Conservation (phyloP, 2,888 invertebrate species). For the Carpatolechia fugitivella region DNA sequence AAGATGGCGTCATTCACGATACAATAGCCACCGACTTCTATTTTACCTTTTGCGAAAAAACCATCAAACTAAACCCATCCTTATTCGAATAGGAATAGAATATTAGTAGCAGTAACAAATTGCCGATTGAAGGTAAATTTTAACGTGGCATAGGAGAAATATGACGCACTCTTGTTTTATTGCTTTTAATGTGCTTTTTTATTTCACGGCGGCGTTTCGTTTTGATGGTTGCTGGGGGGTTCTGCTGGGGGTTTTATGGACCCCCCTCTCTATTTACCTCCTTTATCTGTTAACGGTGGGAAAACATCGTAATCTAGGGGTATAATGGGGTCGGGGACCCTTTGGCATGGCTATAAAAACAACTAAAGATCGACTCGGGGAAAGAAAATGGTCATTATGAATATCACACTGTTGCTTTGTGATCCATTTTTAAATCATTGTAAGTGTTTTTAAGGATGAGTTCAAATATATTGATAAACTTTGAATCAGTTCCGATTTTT, state of each 20-base stretch:
- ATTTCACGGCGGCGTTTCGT: slow-evolving; percentile 36
- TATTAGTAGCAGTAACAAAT: background rate
- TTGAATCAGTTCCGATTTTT: too few species aligned
- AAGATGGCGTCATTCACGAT: slow-evolving; percentile 41
- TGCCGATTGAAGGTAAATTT: background rate
- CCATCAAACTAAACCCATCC: background rate
- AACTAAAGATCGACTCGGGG: background rate
- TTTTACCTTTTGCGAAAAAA: slow-evolving; percentile 7
- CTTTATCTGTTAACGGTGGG: slow-evolving; percentile 13
- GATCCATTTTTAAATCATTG: too few species aligned
- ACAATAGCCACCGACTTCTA: slow-evolving; percentile 30
- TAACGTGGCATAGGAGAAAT: slow-evolving; percentile 1
- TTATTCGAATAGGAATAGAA: slow-evolving; percentile 5
- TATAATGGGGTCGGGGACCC: slow-evolving; percentile 8
- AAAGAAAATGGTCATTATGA: background rate
- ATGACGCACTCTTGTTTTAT: slow-evolving; percentile 30
- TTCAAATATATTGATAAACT: too few species aligned
- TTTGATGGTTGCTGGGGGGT: slow-evolving; percentile 30
- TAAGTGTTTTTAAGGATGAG: too few species aligned
- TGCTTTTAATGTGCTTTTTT: slow-evolving; percentile 43
- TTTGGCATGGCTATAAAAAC: background rate
- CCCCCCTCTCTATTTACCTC: slow-evolving; percentile 9
- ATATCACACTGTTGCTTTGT: too few species aligned
- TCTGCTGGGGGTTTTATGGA: background rate
- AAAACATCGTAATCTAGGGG: slow-evolving; percentile 16